Evolutionary conservation across 2,888 invertebrate genomes (phyloP).

Genomic region (Pristionchus entomophagus): DNA sequence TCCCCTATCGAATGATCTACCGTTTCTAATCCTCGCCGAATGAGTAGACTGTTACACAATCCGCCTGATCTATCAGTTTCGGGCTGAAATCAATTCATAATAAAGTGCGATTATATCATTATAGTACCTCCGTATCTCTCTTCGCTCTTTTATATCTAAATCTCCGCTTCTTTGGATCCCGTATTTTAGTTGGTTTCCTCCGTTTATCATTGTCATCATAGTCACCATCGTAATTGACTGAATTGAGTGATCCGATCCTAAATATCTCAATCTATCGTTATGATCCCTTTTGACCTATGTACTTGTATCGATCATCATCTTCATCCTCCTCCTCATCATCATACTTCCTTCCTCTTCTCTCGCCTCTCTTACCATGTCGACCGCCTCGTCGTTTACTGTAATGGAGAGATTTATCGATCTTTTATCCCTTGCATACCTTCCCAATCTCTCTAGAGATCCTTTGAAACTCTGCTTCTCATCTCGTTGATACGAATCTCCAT

Average conservation of each 20-base stretch:
- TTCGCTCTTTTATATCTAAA: conserved; percentile 9
- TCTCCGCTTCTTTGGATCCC: not conserved
- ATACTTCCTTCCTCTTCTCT: not conserved
- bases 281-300: not conserved
- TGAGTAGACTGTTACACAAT: conserved; percentile 16
- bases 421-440: not conserved
- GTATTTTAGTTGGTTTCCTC: not conserved
- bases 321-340: conserved; percentile 10
- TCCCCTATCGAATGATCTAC: not conserved
- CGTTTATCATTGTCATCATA: conserved; percentile 12
- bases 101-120: not conserved
- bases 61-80: not conserved
- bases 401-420: too few relatives aligned
- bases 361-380: not conserved
- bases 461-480: not conserved
- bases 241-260: conserved; percentile 16
- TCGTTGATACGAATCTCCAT: not conserved
- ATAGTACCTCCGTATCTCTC: not conserved
- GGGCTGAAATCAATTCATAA: not conserved
- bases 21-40: not conserved
- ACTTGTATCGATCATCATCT: not conserved
- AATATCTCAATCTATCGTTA: not conserved
- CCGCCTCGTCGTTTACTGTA: conserved; percentile 15
- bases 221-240: conserved; percentile 18
- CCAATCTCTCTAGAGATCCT: conserved; percentile 15